Base-by-base conservation (phyloP, 2,888 invertebrate species). In the Norana najaformis region DNA sequence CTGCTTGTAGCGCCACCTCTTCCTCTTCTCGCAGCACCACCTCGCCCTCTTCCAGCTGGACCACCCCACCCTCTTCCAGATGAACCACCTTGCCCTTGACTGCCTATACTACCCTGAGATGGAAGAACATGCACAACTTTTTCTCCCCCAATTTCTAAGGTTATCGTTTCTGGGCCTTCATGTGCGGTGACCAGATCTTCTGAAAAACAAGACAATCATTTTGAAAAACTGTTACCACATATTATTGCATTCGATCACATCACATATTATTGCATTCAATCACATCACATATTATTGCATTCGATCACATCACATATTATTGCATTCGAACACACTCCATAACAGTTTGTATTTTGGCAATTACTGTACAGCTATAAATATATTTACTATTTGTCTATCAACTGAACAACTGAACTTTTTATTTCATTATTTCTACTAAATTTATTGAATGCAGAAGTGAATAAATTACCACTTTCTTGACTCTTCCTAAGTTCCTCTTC, bases 401-500 rank as follows among this genome's bases (percentile, higher is more conserved):
- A 38, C 41, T 47, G 38, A 35, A 36, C 39, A 36, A 41, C 88
- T 20, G 38, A 20, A n/a, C n/a, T 34, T 41, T 88, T 4, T 38
- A 20, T 47, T 47, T 6, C 11, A 23, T 88, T 30, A 88, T 88
- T 34, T 14, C n/a, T n/a, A 88, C 34, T 39, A 89, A 41, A 35
- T 36, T 36, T 35, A 89, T 53, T 18, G n/a, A 53, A 13, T 53
- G n/a, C 23, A 89, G 18, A 8, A 89, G 34, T 53, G 88, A 16
- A 34, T 36, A 41, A 85, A 88, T 47, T 88, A 88, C 39, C 39
- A 88, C 34, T 85, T n/a, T 82, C 91, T 93, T 93, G 92, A 94
- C 94, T 93, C 93, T 85, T 92, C 90, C 13, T 93, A 36, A 93
- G 94, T 4, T 93, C 93, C 82, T 93, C 92, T 90, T 94, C 93